Evolutionary conservation across 2,113 vertebrate genomes (phyloP), one percentile per base, ranked within the genome.

Genomic region (Orthochromis indermauri): DNA sequence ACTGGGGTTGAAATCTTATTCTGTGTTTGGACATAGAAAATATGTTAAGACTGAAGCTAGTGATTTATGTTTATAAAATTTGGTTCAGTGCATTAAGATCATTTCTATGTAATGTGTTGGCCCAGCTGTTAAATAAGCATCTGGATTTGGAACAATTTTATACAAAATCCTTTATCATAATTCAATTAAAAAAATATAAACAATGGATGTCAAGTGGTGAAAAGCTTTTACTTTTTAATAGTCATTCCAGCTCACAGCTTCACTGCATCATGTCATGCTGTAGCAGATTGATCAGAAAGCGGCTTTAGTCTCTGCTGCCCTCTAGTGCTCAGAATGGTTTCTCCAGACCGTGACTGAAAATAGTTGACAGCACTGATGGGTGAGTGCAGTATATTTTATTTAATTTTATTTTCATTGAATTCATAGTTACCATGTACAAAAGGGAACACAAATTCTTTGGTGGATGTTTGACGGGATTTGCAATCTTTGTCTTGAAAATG

Each of bases 1-100:
- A 1, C 92, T 97, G 79, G 97, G 97, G 16, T 94, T 98, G 93
- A 98, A 97, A 79, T 97, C 97, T 51, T 51, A 66, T 51, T 79
- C 45, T 19, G 28, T 79, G 42, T n/a, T 49, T 79, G 26, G 24
- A 47, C 14, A 47, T 76, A 42, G 8, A 42, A 24, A 42, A 42
- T 40, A 24, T 40, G 21, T 71, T 42, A 10, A 45, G 35, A 24
- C 37, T 45, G 13, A 73, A 16, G 37, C 21, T 26, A 7, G 35
- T 45, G n/a, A 42, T 71, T 21, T 71, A 42, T 42, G n/a, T 42
- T 40, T 16, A 42, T 71, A 37, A 81, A 28, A 81, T 24, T 35
- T 63, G 4, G 24, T 40, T 47, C 40, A 81, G 54, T 13, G 21
- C n/a, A 66, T 66, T 2, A 12, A 17, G 19, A 66, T 66, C 4